Conservation (phyloP, 1,140 invertebrate genomes). For the Cecropterus lyciades region DNA sequence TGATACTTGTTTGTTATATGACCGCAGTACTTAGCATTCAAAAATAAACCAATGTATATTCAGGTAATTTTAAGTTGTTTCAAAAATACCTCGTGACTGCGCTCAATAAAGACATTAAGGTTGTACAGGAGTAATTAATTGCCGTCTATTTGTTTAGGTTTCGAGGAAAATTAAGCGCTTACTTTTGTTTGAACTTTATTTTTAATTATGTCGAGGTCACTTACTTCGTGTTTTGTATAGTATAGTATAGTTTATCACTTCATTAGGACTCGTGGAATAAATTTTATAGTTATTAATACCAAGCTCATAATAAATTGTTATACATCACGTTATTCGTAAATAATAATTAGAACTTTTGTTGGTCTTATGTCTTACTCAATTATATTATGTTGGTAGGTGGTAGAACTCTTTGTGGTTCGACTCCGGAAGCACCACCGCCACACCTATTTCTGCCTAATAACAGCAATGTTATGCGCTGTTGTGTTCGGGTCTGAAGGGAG, state of each 20-base stretch:
- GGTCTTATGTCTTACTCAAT: no score
- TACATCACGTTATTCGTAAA: no score
- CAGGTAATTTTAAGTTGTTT: not conserved
- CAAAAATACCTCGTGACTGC: constrained; percentile 13
- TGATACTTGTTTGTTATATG: no score
- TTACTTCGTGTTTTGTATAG: constrained; percentile 8
- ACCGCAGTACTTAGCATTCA: not conserved
- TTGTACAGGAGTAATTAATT: constrained; percentile 28
- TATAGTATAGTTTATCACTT: not conserved
- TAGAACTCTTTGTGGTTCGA: no score
- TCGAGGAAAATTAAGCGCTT: constrained; percentile 25
- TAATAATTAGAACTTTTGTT: no score
- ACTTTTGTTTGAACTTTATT: constrained; percentile 23
- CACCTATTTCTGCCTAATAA: no score
- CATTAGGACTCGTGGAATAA: not conserved
- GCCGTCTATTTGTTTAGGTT: constrained; percentile 25
- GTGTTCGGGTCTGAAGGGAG: no score
- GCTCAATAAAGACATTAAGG: constrained; percentile 15
- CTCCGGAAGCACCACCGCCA: no score
- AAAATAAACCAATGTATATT: constrained; percentile 1
- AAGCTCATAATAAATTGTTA: no score
- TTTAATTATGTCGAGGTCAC: constrained; percentile 27
- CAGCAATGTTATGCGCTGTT: no score
- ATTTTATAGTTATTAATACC: not conserved
- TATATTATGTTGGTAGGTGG: no score